Evolutionary conservation across 2,113 vertebrate species (phyloP), one percentile per base, ranked within the genome.

Genomic region (Pelusios castaneus): DNA sequence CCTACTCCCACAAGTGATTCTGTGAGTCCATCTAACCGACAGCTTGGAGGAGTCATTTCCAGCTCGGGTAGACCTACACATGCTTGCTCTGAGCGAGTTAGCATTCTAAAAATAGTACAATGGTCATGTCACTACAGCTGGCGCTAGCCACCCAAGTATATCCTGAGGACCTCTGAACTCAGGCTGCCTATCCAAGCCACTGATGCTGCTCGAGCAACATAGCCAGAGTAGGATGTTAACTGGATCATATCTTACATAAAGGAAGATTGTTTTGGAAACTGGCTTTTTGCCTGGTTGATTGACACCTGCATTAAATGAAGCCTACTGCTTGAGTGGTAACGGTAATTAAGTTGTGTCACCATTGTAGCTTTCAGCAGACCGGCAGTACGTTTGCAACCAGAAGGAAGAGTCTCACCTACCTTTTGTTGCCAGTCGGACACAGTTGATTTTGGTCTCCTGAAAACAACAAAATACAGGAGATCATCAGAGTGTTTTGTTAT

Each of bases 401-500:
- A 73, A 91, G 76, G 95, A 86, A 58, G 67, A 96, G 70, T 96
- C 76, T 77, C 92, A 98, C 99, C 58, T 99, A 99, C 99, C 99
- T 99, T 99, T 99, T 27, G 99, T 99, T 85, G 99, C 99, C 97
- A 99, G 98, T 70, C 99, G 98, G 92, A 99, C 98, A 88, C 99
- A 99, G 98, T 99, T 99, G 98, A 99, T 99, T 98, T 99, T 99
- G 94, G 99, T 99, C 97, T 99, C 99, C 99, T 99, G 98, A 55
- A 95, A 98, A 97, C 25, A 96, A 97, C 52, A 97, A 92, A 96
- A 97, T 47, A 97, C 78, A 90, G 84, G 45, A 96, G 70, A 87
- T 87, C 75, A 88, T 97, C 86, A 96, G 63, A 67, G 73, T 17
- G 54, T 54, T 75, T 54, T 89, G 81, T 5, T 31, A 95, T 84